Conservation (phyloP, 2,113 vertebrate genomes). For the Zosterops lateralis region DNA sequence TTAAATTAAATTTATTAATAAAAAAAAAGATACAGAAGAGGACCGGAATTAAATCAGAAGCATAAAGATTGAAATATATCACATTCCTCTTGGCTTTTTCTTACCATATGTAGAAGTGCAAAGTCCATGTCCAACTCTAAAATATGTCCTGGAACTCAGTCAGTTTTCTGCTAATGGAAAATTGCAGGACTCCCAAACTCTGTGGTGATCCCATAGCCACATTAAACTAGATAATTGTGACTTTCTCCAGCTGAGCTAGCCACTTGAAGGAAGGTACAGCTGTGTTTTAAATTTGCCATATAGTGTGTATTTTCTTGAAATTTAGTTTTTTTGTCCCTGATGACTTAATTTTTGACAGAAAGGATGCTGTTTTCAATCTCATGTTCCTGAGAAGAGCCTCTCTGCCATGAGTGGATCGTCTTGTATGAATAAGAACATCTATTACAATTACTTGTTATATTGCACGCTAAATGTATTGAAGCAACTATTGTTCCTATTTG, state of each 20-base stretch:
- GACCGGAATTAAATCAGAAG: slow-evolving; percentile 1
- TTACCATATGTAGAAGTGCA: neutral
- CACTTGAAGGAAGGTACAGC: neutral
- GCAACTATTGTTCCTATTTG: neutral
- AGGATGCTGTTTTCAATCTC: neutral
- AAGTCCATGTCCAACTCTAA: neutral
- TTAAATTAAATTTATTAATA: slow-evolving; percentile 46
- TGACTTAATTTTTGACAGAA: neutral
- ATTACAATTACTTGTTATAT: neutral
- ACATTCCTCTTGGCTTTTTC: neutral
- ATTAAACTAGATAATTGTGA: neutral
- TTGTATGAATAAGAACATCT: neutral
- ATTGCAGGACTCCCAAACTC: neutral
- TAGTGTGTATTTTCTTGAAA: neutral
- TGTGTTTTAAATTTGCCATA: neutral
- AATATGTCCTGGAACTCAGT: neutral
- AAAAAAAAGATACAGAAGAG: slow-evolving; percentile 14
- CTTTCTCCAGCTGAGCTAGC: neutral
- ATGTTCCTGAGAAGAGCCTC: neutral
- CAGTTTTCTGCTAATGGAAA: slow-evolving; percentile 8
- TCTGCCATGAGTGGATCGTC: neutral
- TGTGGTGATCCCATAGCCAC: neutral
- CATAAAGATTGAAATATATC: neutral
- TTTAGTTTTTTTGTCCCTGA: neutral
- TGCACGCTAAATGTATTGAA: neutral